Conservation (phyloP, 2,888 invertebrate genomes). For the Psylliodes chrysocephalus region DNA sequence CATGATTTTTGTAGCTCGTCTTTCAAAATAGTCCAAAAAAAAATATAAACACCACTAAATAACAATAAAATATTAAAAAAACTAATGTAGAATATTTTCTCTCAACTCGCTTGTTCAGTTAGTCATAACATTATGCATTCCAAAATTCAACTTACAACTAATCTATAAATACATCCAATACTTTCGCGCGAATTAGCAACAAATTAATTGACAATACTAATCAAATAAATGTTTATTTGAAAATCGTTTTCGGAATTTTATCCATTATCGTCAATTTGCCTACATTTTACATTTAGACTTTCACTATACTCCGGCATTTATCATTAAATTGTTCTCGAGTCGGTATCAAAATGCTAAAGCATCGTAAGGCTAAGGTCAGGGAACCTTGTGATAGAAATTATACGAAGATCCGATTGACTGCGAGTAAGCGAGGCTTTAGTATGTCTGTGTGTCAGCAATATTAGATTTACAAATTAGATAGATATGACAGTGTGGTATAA, state of each 20-base stretch:
- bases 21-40: too few species aligned
- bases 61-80: too few species aligned
- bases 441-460: constrained; percentile 6
- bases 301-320: constrained; percentile 27
- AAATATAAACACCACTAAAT: too few species aligned
- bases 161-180: not conserved
- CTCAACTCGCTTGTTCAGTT: too few species aligned
- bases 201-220: constrained; percentile 1
- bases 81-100: too few species aligned
- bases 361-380: constrained; percentile 25
- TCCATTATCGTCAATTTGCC: constrained; percentile 22
- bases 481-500: not conserved
- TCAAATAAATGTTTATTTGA: constrained; percentile 18
- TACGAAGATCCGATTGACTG: not conserved
- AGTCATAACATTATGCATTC: too few species aligned
- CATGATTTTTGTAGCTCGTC: too few species aligned
- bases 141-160: too few species aligned
- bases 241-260: not conserved
- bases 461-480: not conserved
- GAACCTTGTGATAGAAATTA: constrained; percentile 11
- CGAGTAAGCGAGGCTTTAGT: constrained; percentile 7
- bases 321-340: not conserved
- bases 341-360: not conserved
- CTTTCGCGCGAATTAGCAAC: constrained; percentile 1
- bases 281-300: constrained; percentile 30